These are phyloP conservation scores for Catharus minimus DNA, from an alignment of 2,113 vertebrate species.

Conservation along the genomic window DNA sequence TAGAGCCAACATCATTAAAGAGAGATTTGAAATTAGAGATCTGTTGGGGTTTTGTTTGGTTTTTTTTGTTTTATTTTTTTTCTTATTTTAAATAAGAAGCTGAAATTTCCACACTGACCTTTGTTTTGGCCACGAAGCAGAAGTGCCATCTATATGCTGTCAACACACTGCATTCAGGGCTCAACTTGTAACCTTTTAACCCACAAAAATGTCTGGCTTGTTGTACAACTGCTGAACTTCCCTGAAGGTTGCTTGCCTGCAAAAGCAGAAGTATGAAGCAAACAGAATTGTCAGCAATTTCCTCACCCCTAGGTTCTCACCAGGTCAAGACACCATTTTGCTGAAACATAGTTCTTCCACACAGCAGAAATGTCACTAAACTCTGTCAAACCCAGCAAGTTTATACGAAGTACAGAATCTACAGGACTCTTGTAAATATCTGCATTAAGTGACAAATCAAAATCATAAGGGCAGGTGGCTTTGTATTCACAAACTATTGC, in stretches of 20 bases:
- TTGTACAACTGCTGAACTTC: not conserved
- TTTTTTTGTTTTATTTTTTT: no score
- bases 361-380: not conserved
- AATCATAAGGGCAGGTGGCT: not conserved
- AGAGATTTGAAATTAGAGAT: not conserved
- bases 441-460: not conserved
- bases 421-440: not conserved
- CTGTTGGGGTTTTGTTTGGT: not conserved
- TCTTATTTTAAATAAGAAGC: not conserved
- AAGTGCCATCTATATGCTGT: accelerated
- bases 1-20: not conserved
- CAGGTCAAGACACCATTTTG: not conserved
- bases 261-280: not conserved
- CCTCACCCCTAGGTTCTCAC: not conserved
- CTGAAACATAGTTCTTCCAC: not conserved
- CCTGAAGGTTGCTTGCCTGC: not conserved
- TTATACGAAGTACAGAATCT: not conserved
- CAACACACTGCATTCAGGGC: not conserved
- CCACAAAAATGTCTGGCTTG: not conserved
- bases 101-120: not conserved
- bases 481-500: not conserved
- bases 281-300: not conserved
- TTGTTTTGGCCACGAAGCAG: not conserved
- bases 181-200: not conserved
- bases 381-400: not conserved